Conservation (phyloP, 2,888 invertebrate species). For the Nephrotoma appendiculata region DNA sequence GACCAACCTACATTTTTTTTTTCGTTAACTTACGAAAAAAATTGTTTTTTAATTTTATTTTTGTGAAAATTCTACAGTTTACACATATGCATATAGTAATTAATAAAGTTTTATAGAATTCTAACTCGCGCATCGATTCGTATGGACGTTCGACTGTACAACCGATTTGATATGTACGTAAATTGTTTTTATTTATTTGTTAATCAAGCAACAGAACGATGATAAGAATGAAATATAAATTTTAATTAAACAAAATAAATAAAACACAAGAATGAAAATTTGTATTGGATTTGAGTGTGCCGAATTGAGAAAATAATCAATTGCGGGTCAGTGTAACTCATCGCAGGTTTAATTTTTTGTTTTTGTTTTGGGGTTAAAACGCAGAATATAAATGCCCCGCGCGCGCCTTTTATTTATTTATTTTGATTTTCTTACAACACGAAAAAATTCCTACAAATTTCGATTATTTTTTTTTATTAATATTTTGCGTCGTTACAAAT, state of each 20-base stretch:
- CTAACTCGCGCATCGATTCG: not conserved
- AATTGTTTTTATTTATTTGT: not conserved
- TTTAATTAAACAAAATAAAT: not conserved
- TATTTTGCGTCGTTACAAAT: not conserved
- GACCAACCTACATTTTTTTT: not conserved
- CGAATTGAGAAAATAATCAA: not conserved
- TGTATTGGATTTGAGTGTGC: not conserved
- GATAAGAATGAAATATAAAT: not conserved
- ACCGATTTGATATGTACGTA: not conserved
- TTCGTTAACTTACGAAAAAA: not conserved
- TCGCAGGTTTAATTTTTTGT: not conserved
- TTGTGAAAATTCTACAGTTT: not conserved
- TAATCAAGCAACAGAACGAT: not conserved
- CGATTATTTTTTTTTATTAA: not conserved
- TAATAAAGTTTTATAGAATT: not conserved
- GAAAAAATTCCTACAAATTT: not conserved
- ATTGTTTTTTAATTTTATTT: not conserved
- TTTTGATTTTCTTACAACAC: not conserved
- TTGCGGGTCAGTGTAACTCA: not conserved
- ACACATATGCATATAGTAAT: not conserved
- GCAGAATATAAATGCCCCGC: not conserved
- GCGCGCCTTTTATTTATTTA: not conserved
- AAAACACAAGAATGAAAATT: not conserved
- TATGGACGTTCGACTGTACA: not conserved
- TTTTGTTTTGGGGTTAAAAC: not conserved